Evolutionary conservation across 2,888 invertebrate genomes (phyloP).

Genomic region (Drosophila quinaria): DNA sequence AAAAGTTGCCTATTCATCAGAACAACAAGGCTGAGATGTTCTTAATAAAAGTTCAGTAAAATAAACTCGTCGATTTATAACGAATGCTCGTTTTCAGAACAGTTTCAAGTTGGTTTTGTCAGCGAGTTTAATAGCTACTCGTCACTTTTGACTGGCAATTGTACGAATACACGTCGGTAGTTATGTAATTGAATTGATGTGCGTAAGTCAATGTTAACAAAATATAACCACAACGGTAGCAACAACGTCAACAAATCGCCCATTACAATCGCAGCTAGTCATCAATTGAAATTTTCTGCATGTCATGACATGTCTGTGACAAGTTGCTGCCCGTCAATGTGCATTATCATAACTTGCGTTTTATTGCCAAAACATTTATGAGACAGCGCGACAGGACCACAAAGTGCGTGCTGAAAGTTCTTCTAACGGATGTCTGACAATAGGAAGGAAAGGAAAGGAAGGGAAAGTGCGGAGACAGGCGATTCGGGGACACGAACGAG

Average conservation of each 20-base stretch:
- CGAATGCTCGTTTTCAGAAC: not conserved
- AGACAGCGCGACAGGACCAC: conserved; percentile 49
- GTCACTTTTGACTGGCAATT: conserved; percentile 10
- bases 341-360: conserved; percentile 76
- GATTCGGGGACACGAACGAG: too few relatives aligned
- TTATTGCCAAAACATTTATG: conserved; percentile 79
- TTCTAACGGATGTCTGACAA: not conserved
- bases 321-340: conserved; percentile 63
- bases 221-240: not conserved
- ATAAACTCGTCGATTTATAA: too few relatives aligned
- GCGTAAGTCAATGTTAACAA: conserved; percentile 17
- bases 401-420: conserved; percentile 72
- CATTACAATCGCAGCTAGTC: conserved; percentile 67
- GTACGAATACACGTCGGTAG: not conserved
- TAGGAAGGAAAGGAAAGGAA: too few relatives aligned
- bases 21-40: too few relatives aligned
- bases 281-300: conserved; percentile 66
- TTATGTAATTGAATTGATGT: conserved; percentile 20
- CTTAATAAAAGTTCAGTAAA: too few relatives aligned
- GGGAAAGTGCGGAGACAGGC: not conserved
- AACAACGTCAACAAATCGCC: conserved; percentile 35
- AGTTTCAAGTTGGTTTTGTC: not conserved
- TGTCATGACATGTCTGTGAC: conserved; percentile 61
- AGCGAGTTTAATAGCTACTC: conserved; percentile 6
- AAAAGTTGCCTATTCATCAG: not conserved